Evolutionary conservation across 2,797 vertebrate species (phyloP).

Genomic region (Fratercula arctica): DNA sequence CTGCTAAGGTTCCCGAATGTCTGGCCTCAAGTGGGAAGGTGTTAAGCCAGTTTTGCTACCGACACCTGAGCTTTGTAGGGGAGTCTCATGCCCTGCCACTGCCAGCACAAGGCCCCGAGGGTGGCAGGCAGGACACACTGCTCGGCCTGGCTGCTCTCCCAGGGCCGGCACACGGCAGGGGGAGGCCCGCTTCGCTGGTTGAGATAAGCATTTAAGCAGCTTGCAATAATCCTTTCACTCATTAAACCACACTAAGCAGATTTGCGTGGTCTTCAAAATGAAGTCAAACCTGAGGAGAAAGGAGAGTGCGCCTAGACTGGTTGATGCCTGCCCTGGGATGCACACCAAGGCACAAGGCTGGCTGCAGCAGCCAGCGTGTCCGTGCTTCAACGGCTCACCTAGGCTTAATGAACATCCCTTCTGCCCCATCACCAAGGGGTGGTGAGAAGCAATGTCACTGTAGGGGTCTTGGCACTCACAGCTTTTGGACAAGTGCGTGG

Average conservation of each 20-base stretch:
- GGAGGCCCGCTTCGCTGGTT: not conserved
- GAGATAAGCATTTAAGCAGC: not conserved
- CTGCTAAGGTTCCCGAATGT: not conserved
- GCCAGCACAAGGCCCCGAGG: not conserved
- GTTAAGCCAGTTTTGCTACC: not conserved
- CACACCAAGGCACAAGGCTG: rapidly evolving
- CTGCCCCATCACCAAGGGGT: not conserved
- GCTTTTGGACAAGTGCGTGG: not conserved
- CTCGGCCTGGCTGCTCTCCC: not conserved
- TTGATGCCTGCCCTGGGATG: rapidly evolving
- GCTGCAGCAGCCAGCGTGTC: not conserved
- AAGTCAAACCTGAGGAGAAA: not conserved
- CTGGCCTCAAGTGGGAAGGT: not conserved
- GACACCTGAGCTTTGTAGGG: not conserved
- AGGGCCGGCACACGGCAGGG: not conserved
- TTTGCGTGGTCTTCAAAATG: not conserved
- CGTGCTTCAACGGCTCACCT: rapidly evolving
- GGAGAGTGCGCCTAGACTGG: not conserved
- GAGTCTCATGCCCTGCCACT: not conserved
- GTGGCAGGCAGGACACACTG: not conserved
- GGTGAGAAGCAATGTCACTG: not conserved
- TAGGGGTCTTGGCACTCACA: not conserved
- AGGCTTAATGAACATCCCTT: not conserved
- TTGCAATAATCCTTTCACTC: constrained; percentile 1
- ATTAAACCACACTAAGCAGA: not conserved